A percentile compares a stretch with the other conserved stretches of the same genome.
These are phyloP conservation scores for Balaeniceps rex DNA, from an alignment of 2,113 vertebrate species.

Conservation along the genomic window DNA sequence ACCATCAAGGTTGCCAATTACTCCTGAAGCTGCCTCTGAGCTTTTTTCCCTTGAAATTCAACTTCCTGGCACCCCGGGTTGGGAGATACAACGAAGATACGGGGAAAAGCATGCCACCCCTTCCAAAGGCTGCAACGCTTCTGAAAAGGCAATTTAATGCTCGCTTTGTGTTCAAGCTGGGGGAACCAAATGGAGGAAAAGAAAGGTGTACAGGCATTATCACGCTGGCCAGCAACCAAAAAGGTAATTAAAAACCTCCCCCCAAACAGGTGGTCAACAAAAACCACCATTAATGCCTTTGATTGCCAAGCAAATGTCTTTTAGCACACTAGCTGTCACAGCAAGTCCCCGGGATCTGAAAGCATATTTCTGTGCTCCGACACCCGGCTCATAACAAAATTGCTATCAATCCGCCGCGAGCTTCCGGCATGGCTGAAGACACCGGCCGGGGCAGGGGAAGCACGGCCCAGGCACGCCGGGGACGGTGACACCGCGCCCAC, in stretches of 20 bases:
- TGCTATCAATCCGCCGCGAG: slow-evolving; percentile 52
- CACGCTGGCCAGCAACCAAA: slow-evolving; percentile 41
- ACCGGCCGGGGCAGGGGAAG: not conserved
- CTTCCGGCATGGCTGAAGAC: slow-evolving; percentile 45
- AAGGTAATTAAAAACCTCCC: slow-evolving; percentile 63
- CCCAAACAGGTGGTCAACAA: slow-evolving; percentile 29
- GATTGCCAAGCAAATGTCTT: not conserved
- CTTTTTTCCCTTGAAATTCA: not conserved
- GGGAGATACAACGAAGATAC: not conserved
- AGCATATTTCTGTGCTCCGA: slow-evolving; percentile 62
- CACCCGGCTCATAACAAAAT: slow-evolving; percentile 68
- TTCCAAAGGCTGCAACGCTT: not conserved
- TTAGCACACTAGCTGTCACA: slow-evolving; percentile 13
- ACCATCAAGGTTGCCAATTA: not conserved
- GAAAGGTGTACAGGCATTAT: not conserved
- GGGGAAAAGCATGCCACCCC: not conserved
- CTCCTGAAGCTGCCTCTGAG: not conserved
- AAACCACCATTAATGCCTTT: not conserved
- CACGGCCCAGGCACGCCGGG: not conserved
- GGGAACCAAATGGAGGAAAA: slow-evolving; percentile 9
- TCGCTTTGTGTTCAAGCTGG: slow-evolving; percentile 30
- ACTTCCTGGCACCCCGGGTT: not conserved
- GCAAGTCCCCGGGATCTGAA: slow-evolving; percentile 45
- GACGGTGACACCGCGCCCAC: rapidly evolving
- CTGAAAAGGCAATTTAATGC: slow-evolving; percentile 29